A percentile compares a stretch with the other conserved stretches of the same genome.
phyloP scores from a whole-genome alignment of 2,888 invertebrate genomes.

The Mamestra brassicae region DNA sequence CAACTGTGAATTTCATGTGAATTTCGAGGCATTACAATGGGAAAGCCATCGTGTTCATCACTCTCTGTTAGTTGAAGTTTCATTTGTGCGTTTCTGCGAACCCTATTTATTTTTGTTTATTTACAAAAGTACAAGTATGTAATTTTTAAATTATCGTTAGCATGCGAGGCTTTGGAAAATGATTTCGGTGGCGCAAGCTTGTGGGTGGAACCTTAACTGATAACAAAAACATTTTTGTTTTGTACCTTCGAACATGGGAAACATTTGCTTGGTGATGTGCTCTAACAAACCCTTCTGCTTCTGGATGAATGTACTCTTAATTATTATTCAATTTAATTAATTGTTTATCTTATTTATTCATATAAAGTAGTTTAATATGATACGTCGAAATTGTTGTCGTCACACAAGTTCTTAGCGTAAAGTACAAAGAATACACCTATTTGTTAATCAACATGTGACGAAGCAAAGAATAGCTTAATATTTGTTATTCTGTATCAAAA shows the following conservation, averaged over 20 bases:
- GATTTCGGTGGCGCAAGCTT: slow-evolving; percentile 39
- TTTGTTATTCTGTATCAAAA: neutral
- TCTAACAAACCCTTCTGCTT: slow-evolving; percentile 16
- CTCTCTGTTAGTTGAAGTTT: slow-evolving; percentile 76
- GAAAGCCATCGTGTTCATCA: slow-evolving; percentile 74
- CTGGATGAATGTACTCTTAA: slow-evolving; percentile 3
- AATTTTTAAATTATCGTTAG: slow-evolving; percentile 53
- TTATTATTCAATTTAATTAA: neutral
- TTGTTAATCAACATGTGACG: too few relatives aligned
- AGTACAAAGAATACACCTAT: neutral
- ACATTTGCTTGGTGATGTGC: slow-evolving; percentile 28
- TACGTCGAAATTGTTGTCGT: neutral
- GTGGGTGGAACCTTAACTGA: neutral
- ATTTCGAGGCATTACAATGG: slow-evolving; percentile 67
- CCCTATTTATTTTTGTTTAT: slow-evolving; percentile 51
- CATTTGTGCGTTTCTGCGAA: slow-evolving; percentile 37
- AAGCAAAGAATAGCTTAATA: neutral
- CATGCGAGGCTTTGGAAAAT: slow-evolving; percentile 58
- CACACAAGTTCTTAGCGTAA: neutral
- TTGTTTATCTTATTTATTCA: slow-evolving; percentile 1
- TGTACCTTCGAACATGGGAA: slow-evolving; percentile 26
- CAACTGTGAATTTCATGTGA: slow-evolving; percentile 6
- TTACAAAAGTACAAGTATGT: slow-evolving; percentile 67
- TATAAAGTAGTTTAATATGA: neutral
- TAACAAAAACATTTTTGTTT: neutral